phyloP scores from a whole-genome alignment of 1,140 invertebrate genomes.

The Andrena cerasifolii region DNA sequence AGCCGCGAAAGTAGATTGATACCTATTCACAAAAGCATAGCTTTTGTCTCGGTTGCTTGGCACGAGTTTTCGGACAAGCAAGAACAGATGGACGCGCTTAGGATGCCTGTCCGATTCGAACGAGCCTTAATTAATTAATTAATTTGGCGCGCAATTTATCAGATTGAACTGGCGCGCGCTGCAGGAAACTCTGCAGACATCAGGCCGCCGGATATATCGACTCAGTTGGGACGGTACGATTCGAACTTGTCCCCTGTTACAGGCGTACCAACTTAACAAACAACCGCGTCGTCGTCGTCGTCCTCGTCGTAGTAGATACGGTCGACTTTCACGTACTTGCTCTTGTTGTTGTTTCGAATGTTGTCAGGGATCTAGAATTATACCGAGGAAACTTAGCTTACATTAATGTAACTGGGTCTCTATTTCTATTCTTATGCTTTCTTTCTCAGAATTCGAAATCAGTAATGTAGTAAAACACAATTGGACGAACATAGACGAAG shows the following conservation, averaged over 20 bases:
- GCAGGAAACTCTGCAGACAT: slow-evolving; percentile 68
- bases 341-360: slow-evolving; percentile 47
- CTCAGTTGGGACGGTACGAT: slow-evolving; percentile 71
- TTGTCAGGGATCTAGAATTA: slow-evolving; percentile 39
- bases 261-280: slow-evolving; percentile 65
- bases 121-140: slow-evolving; percentile 79
- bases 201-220: slow-evolving; percentile 73
- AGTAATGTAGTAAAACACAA: too few relatives aligned
- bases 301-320: neutral
- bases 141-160: slow-evolving; percentile 76
- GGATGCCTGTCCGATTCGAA: slow-evolving; percentile 26
- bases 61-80: slow-evolving; percentile 32
- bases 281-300: slow-evolving; percentile 60
- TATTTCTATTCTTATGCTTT: slow-evolving; percentile 14
- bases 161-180: slow-evolving; percentile 61
- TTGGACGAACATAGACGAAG: too few relatives aligned
- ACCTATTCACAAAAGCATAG: too few relatives aligned
- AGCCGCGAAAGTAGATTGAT: neutral
- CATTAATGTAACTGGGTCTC: slow-evolving; percentile 35
- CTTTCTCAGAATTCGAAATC: neutral
- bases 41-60: neutral
- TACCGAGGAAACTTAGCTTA: slow-evolving; percentile 40
- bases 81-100: slow-evolving; percentile 10
- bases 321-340: slow-evolving; percentile 1
- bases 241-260: slow-evolving; percentile 70